Conservation (phyloP, 2,113 vertebrate species). For the Indicator maculatus region DNA sequence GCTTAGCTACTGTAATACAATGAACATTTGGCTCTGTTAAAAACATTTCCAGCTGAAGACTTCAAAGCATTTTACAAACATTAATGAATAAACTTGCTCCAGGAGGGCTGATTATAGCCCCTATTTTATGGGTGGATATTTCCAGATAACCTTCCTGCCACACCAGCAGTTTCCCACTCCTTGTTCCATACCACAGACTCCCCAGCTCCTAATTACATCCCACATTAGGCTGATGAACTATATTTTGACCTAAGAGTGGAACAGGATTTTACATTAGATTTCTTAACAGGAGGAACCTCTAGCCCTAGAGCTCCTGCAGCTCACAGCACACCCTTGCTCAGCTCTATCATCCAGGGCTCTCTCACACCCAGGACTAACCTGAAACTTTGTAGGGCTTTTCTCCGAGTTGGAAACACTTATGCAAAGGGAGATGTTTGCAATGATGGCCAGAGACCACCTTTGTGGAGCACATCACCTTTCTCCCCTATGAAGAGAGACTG, state of each 20-base stretch:
- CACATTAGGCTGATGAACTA: not conserved
- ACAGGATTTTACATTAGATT: constrained; percentile 5
- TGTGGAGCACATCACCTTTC: not conserved
- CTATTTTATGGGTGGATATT: constrained; percentile 26
- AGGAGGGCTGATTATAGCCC: constrained; percentile 26
- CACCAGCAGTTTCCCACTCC: not conserved
- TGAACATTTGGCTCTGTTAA: constrained; percentile 5
- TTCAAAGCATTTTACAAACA: constrained; percentile 47
- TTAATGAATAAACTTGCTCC: constrained; percentile 38
- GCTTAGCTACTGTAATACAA: constrained; percentile 17
- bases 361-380: not conserved
- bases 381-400: not conserved
- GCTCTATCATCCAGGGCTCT: not conserved
- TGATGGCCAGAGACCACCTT: not conserved
- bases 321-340: not conserved
- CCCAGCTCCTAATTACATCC: not conserved
- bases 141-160: constrained; percentile 9
- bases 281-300: not conserved
- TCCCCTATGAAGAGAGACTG: too few relatives aligned
- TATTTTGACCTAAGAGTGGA: not conserved
- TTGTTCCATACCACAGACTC: not conserved
- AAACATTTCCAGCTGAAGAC: not conserved
- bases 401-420: not conserved
- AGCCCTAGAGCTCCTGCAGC: not conserved
- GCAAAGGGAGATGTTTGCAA: not conserved